phyloP scores from a whole-genome alignment of 2,888 invertebrate genomes.

The Leucophenga montana region DNA sequence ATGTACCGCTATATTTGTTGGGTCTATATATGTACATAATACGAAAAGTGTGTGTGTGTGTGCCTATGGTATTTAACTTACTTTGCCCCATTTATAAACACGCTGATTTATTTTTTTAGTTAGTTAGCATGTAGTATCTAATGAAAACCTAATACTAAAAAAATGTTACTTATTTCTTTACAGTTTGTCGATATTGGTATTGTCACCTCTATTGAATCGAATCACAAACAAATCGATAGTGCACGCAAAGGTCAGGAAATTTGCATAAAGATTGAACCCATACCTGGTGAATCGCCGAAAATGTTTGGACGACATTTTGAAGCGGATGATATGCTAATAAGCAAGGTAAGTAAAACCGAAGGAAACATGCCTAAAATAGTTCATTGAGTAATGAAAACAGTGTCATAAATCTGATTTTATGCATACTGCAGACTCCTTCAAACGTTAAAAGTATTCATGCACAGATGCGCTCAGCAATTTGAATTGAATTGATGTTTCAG shows the following conservation, averaged over 20 bases:
- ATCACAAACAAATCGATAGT: conserved; percentile 95
- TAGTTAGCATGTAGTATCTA: neutral
- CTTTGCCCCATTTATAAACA: too few species aligned
- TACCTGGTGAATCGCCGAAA: conserved; percentile 98
- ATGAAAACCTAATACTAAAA: conserved; percentile 23
- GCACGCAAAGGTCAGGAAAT: conserved; percentile 97
- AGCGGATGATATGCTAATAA: conserved; percentile 93
- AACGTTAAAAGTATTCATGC: too few species aligned
- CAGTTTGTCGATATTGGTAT: conserved; percentile 95
- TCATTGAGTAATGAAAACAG: neutral
- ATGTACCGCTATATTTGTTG: conserved; percentile 33
- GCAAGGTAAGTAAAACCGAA: conserved; percentile 82
- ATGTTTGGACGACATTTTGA: conserved; percentile 99
- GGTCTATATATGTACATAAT: conserved; percentile 34
- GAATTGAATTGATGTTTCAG: too few species aligned
- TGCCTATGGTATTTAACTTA: neutral
- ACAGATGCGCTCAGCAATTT: too few species aligned
- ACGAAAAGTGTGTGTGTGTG: neutral
- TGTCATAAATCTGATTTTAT: too few species aligned
- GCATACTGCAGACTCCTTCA: too few species aligned
- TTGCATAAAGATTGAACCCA: conserved; percentile 96
- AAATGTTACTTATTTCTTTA: conserved; percentile 62
- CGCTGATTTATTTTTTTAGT: too few species aligned
- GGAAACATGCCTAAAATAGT: neutral
- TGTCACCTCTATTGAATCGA: conserved; percentile 94